Percentiles rank a stretch among this genome's conserved stretches.
Conservation (phyloP, 2,888 invertebrate species). For the Ptycholaimellus sp. region DNA sequence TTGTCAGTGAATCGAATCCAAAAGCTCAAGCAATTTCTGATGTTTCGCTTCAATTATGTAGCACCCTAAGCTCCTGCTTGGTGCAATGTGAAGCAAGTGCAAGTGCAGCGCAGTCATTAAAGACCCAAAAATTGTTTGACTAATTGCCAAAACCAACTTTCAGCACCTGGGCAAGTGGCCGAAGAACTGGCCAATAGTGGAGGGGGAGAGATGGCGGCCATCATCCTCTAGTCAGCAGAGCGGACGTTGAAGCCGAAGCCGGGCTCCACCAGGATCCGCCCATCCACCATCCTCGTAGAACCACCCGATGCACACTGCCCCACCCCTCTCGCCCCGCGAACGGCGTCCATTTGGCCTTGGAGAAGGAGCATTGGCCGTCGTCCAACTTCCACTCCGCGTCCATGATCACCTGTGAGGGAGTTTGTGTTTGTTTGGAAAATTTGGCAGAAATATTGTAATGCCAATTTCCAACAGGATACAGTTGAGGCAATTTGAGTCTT, state of each 20-base stretch:
- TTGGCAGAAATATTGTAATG: too few relatives aligned
- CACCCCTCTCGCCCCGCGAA: constrained; percentile 55
- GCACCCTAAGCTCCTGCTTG: too few relatives aligned
- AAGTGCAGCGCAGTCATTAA: too few relatives aligned
- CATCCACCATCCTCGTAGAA: constrained; percentile 76
- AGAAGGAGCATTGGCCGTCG: constrained; percentile 54
- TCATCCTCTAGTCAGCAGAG: constrained; percentile 38
- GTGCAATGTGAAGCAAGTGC: too few relatives aligned
- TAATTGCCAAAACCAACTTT: constrained; percentile 9
- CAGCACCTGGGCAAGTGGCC: constrained; percentile 77
- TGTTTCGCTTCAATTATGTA: too few relatives aligned
- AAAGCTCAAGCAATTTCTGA: too few relatives aligned
- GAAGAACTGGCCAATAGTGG: constrained; percentile 63
- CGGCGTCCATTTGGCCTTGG: constrained; percentile 88
- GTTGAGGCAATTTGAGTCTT: too few relatives aligned
- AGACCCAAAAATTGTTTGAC: too few relatives aligned
- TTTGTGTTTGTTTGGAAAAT: too few relatives aligned
- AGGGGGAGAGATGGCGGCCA: constrained; percentile 78
- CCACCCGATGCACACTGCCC: constrained; percentile 71
- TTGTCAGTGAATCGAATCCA: too few relatives aligned
- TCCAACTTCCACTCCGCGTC: constrained; percentile 18
- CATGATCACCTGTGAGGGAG: constrained; percentile 15
- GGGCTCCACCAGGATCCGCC: constrained; percentile 53
- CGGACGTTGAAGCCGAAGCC: constrained; percentile 68
- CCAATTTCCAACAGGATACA: too few relatives aligned